These are phyloP conservation scores for Eidolon dupreanum DNA, from an alignment of 2,797 vertebrate genomes.

Conservation along the genomic window DNA sequence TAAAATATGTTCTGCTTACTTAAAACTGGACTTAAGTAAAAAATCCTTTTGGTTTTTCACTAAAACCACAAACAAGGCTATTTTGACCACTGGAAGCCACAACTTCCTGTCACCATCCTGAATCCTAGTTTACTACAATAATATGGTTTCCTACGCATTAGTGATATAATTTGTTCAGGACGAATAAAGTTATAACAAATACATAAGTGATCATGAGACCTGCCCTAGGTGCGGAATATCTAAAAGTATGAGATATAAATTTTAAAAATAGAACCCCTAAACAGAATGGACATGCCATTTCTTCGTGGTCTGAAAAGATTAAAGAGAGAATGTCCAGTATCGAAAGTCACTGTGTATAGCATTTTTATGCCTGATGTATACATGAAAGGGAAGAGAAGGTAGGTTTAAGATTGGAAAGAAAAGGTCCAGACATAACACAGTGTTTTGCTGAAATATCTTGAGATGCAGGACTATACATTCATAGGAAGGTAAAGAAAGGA, in stretches of 20 bases:
- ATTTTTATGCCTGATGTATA: not conserved
- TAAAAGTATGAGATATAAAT: not conserved
- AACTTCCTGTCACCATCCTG: not conserved
- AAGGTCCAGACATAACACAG: not conserved
- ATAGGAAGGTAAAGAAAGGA: not conserved
- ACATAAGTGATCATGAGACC: not conserved
- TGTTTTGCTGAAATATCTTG: not conserved
- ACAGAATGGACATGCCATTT: not conserved
- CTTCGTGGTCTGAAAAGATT: not conserved
- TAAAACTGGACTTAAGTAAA: not conserved
- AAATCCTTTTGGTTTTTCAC: not conserved
- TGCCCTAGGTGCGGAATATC: not conserved
- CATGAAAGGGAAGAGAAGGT: not conserved
- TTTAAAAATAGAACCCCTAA: not conserved
- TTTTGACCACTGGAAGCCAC: not conserved
- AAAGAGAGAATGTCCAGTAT: not conserved
- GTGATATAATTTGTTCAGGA: not conserved
- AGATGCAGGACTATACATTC: not conserved
- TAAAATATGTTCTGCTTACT: constrained; percentile 1
- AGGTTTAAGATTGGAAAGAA: not conserved
- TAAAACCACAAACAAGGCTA: not conserved
- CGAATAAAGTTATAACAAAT: not conserved
- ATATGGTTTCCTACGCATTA: not conserved
- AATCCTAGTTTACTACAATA: not conserved
- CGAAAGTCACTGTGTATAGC: not conserved